Base-by-base conservation (phyloP, 2,113 vertebrate genomes). In the Plotosus lineatus region DNA sequence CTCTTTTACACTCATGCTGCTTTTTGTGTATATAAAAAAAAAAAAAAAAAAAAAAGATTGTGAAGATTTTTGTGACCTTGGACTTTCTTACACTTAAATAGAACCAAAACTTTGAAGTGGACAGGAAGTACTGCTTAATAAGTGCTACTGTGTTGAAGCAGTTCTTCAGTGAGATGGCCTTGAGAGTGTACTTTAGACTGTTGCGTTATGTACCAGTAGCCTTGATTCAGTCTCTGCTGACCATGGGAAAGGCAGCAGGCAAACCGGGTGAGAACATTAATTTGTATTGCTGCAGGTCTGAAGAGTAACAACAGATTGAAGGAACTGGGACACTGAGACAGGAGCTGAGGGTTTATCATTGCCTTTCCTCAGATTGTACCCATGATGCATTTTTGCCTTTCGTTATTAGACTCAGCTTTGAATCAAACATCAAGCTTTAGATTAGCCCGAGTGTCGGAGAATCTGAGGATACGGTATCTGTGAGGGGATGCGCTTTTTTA, bases 1-100 rank as follows among this genome's bases (percentile, higher is more conserved):
- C 36, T 21, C 28, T 38, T 83, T 86, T 83, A 85, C 21, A 73
- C 1, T 38, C 53, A 76, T 60, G n/a, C 31, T 26, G 53, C 31
- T 61, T 31, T 68, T 31, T 44, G 50, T n/a, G 63, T n/a, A 36
- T 14, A 42, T n/a, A 12, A 31, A 50, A 50, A 33, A 50, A 28
- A 60, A 60, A 60, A 66, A 19, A 21, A 17, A 17, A 17, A 40
- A 26, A 56, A 44, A 31, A 61, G 26, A 23, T 40, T 65, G 9
- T 28, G 12, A 28, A 28, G 31, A 28, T 46, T 50, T 74, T 11
- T n/a, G 26, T 40, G 23, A 66, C 72, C 60, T 71, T 79, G 66
- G 66, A 66, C 38, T 26, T 71, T 12, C 19, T 33, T 55, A 60
- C 38, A 44, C 8, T 68, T 51, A 40, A 51, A 26, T 79, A 9